Evolutionary conservation across 2,888 invertebrate species (phyloP), one percentile per base, ranked within the genome.

Genomic region (Meganola albula): DNA sequence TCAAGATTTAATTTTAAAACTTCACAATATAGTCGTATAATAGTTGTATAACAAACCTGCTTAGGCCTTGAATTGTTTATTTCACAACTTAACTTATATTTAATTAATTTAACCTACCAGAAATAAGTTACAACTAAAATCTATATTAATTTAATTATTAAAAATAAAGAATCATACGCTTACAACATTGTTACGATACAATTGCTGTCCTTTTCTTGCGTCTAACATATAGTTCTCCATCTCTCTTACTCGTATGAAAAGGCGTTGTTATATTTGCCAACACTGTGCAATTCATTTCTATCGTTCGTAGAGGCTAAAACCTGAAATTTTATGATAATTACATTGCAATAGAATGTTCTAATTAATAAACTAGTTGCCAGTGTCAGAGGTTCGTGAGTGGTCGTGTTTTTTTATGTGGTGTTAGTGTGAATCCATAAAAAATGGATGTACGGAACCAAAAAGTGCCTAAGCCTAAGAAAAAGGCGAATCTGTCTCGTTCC

Each of bases 251-350:
- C 68, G 34, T 44, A 55, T 53, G 53, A 48, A 45, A 48, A 49
- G 52, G 52, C 50, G 48, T 66, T 74, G 62, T 47, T 66, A 65
- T 74, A 76, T 69, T 65, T 56, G 62, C 58, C 53, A 53, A 48
- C 52, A 34, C 70, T 69, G 62, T 71, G 71, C 68, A 68, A 72
- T 74, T 70, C 67, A 58, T 64, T 54, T 68, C 66, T 66, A 75
- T 71, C 71, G 65, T 65, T 62, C 59, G 66, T 69, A 73, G 71
- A 82, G 74, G 78, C 64, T 75, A 78, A 71, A 74, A 80, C 77
- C 82, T 82, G 83, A 83, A 83, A 79, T 80, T 74, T 76, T 80
- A 84, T 84, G 82, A 63, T 78, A 84, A 84, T 84, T 65, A 74
- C 57, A 69, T 74, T 75, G 79, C 82, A 75, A 75, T 73, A 65